Conservation (phyloP, 1,140 invertebrate species). For the Ectropis grisescens region DNA sequence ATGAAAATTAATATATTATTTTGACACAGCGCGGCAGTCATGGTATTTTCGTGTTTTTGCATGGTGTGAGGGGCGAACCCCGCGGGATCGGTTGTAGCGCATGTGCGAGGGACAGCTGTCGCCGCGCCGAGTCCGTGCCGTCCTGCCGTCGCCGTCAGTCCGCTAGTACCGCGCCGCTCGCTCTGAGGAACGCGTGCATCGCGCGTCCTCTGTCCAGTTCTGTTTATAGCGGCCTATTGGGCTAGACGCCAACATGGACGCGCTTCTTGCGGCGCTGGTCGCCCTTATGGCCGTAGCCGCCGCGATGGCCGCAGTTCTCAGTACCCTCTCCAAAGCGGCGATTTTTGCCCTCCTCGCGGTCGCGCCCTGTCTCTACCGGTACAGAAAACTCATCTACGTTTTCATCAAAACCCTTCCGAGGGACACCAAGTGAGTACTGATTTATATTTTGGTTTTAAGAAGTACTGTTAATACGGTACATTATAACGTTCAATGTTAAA, state of each 20-base stretch:
- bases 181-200: too few relatives aligned
- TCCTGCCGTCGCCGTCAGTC: constrained; percentile 14
- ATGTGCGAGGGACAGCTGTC: constrained; percentile 39
- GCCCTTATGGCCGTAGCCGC: constrained; percentile 70
- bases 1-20: too few relatives aligned
- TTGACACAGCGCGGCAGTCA: too few relatives aligned
- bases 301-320: constrained; percentile 68
- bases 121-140: constrained; percentile 17
- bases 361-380: constrained; percentile 68
- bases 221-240: constrained; percentile 43
- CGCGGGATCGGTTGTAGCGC: constrained; percentile 61
- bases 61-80: too few relatives aligned
- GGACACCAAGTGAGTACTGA: constrained; percentile 70
- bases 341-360: constrained; percentile 69
- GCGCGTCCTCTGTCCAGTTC: constrained; percentile 12
- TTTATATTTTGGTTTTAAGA: constrained; percentile 3
- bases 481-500: too few relatives aligned
- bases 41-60: too few relatives aligned
- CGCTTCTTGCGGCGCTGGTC: constrained; percentile 69
- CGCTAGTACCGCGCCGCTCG: too few relatives aligned
- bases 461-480: too few relatives aligned
- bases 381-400: constrained; percentile 71
- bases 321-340: constrained; percentile 69
- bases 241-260: constrained; percentile 62
- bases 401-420: constrained; percentile 71